Evolutionary conservation across 2,797 vertebrate species (phyloP).

Genomic region (Leptoclinus maculatus): DNA sequence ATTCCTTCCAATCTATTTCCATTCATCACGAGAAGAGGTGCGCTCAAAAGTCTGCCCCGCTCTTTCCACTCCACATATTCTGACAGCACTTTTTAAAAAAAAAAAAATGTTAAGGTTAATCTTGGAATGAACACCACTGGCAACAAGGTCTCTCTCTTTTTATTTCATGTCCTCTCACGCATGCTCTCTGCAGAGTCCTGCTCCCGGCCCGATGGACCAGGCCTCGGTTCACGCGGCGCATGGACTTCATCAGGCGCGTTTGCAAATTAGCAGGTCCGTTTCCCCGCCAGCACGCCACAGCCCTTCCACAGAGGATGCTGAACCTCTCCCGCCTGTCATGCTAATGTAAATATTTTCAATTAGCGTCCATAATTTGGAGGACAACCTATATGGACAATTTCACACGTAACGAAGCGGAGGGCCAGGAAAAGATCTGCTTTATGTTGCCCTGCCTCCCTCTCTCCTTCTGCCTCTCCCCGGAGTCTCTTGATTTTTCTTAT

Average conservation of each 20-base stretch:
- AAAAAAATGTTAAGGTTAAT: constrained; percentile 36
- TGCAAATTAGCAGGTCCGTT: constrained; percentile 64
- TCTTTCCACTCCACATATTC: constrained; percentile 23
- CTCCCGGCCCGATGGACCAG: constrained; percentile 51
- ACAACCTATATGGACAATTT: constrained; percentile 78
- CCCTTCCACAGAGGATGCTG: constrained; percentile 48
- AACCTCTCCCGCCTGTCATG: constrained; percentile 62
- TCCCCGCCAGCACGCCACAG: constrained; percentile 58
- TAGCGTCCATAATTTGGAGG: constrained; percentile 74
- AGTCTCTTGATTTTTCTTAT: constrained; percentile 46
- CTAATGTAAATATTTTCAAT: constrained; percentile 83
- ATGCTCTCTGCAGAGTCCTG: constrained; percentile 19
- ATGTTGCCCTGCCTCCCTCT: constrained; percentile 61
- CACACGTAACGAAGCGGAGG: constrained; percentile 65
- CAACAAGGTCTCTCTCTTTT: constrained; percentile 12
- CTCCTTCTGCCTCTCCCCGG: constrained; percentile 34
- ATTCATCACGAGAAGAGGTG: constrained; percentile 49
- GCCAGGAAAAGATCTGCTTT: constrained; percentile 74
- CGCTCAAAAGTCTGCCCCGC: constrained; percentile 11
- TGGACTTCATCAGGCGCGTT: constrained; percentile 69
- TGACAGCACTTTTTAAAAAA: neutral
- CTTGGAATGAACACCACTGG: constrained; percentile 30
- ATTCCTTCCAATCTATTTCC: constrained; percentile 55
- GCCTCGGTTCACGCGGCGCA: constrained; percentile 57
- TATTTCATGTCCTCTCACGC: neutral